These are phyloP conservation scores for Drosophila orena DNA, from an alignment of 1,140 invertebrate genomes.

Conservation along the genomic window DNA sequence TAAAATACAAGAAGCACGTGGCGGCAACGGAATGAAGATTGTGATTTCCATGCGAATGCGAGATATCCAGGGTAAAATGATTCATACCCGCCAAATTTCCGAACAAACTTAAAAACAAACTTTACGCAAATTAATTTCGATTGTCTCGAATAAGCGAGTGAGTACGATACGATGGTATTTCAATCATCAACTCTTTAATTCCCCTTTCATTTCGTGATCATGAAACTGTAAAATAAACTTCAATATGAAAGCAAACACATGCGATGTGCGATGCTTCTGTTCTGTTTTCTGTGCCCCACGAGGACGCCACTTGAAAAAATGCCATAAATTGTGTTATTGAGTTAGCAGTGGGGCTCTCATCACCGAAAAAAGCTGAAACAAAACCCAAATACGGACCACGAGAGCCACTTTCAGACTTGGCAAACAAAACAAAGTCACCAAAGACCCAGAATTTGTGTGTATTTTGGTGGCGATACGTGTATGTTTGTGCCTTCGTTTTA, in stretches of 20 bases:
- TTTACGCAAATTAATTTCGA: not conserved
- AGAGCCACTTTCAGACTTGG: slow-evolving; percentile 45
- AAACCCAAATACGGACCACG: slow-evolving; percentile 38
- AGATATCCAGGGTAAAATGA: not conserved
- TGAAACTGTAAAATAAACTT: slow-evolving; percentile 23
- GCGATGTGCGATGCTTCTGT: slow-evolving; percentile 35
- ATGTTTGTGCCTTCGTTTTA: slow-evolving; percentile 64
- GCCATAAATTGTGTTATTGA: slow-evolving; percentile 76
- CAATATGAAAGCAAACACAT: slow-evolving; percentile 34
- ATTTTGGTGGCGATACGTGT: slow-evolving; percentile 57
- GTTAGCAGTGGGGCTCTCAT: slow-evolving; percentile 41
- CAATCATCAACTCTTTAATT: slow-evolving; percentile 14
- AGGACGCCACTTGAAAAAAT: slow-evolving; percentile 53
- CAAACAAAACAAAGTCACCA: slow-evolving; percentile 43
- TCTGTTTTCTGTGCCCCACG: too few species aligned
- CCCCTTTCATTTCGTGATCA: slow-evolving; percentile 4
- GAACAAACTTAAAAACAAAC: slow-evolving; percentile 14
- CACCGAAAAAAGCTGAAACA: slow-evolving; percentile 29
- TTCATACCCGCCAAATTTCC: not conserved
- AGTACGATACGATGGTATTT: not conserved
- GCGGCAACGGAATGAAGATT: not conserved
- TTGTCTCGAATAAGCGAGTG: not conserved
- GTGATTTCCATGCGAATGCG: not conserved
- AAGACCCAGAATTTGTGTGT: slow-evolving; percentile 52
- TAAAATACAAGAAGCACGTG: slow-evolving; percentile 44